A percentile compares a stretch with the other conserved stretches of the same genome.
These are phyloP conservation scores for Chrysochloris asiatica DNA, from an alignment of 2,113 vertebrate genomes.

Conservation along the genomic window DNA sequence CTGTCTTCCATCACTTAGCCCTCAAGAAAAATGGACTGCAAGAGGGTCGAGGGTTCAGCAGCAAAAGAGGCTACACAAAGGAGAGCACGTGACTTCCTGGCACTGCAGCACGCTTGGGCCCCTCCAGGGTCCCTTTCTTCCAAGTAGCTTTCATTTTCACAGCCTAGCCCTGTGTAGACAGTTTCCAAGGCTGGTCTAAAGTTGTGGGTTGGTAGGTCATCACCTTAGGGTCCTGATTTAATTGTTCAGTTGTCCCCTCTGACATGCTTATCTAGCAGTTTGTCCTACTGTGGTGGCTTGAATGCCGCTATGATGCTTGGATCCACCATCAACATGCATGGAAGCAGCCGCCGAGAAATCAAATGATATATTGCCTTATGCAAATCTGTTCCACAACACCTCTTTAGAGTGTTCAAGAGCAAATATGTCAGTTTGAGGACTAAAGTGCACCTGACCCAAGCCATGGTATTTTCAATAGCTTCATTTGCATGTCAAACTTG, in stretches of 20 bases:
- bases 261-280: neutral
- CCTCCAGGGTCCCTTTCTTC: too few species aligned
- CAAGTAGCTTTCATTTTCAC: accelerated
- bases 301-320: too few species aligned
- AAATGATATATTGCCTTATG: too few species aligned
- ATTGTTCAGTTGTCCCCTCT: neutral
- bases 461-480: too few species aligned
- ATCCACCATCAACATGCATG: too few species aligned
- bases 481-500: too few species aligned
- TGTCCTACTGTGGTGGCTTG: neutral
- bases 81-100: neutral
- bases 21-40: constrained; percentile 43
- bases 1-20: constrained; percentile 68
- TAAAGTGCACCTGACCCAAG: too few species aligned
- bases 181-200: neutral
- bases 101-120: neutral
- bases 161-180: too few species aligned
- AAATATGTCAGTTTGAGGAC: too few species aligned
- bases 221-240: neutral
- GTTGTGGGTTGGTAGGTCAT: neutral
- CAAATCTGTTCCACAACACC: too few species aligned
- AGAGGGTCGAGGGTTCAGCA: constrained; percentile 5
- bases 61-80: neutral
- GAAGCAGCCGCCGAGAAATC: too few species aligned
- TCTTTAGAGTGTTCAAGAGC: too few species aligned